Evolutionary conservation across 2,888 invertebrate species (phyloP), one percentile per base, ranked within the genome.

Genomic region (Aphodius sticticus): DNA sequence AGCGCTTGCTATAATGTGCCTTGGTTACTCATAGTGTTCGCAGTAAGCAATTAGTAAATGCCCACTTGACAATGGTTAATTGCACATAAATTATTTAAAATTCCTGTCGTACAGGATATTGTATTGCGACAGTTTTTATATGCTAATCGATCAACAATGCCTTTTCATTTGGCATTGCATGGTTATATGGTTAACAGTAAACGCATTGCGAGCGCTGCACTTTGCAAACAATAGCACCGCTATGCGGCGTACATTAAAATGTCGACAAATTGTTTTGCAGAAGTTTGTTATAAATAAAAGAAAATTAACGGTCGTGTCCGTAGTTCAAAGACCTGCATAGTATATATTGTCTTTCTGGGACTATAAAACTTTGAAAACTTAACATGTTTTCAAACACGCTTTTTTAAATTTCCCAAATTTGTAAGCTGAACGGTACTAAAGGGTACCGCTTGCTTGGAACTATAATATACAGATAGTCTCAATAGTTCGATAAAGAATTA

Each of bases 101-200:
- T 53, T 53, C 74, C 36, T 74, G 74, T 74, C 74, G 37, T 35
- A 74, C 74, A 74, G 74, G 74, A 74, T 74, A 74, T 74, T 74
- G 74, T 37, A 37, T 37, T 37, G 74, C 74, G 74, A 35, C 74
- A 37, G 74, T 74, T 74, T 74, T 74, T 74, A 74, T 74, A 74
- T 74, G 74, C 74, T 74, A 74, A 74, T 74, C 74, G 74, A 74
- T 74, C 35, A 74, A 74, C 74, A 74, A 74, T 74, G 74, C 36
- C 74, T 74, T 74, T 36, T 74, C 36, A 37, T 74, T 35, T 53
- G 53, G 53, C 53, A 53, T 53, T 53, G 53, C 53, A 53, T 53
- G 53, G 12, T 5, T 53, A 53, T 53, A 53, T 37, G 7, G 74
- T 35, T 15, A 15, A 26, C 70, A 2, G 74, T 74, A 74, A 74